Evolutionary conservation across 2,797 vertebrate species (phyloP).

Genomic region (Cyclopterus lumpus): DNA sequence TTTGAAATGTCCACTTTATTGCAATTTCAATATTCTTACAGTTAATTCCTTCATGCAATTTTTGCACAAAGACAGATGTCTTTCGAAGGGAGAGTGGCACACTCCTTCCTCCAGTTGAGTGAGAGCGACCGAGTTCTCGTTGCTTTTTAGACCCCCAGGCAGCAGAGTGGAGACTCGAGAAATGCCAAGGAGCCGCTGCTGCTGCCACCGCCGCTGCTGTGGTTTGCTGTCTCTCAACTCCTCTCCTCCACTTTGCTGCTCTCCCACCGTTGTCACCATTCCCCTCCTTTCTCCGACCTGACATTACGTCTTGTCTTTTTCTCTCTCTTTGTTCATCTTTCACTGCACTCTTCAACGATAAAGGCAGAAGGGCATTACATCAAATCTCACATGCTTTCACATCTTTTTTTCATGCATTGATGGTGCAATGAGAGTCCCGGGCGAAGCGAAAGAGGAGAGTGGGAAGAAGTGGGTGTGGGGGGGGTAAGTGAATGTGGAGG

Average conservation of each 20-base stretch:
- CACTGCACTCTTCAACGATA: slow-evolving; percentile 2
- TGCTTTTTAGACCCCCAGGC: slow-evolving; percentile 39
- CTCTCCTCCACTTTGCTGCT: slow-evolving; percentile 21
- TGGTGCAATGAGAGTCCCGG: slow-evolving; percentile 2
- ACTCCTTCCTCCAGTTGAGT: slow-evolving; percentile 25
- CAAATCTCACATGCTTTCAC: slow-evolving; percentile 45
- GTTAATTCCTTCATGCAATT: not conserved
- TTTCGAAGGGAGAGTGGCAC: slow-evolving; percentile 25
- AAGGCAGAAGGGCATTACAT: slow-evolving; percentile 40
- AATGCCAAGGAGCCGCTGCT: slow-evolving; percentile 42
- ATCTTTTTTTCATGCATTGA: slow-evolving; percentile 35
- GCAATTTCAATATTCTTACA: slow-evolving; percentile 3
- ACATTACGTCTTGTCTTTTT: slow-evolving; percentile 25
- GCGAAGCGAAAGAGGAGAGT: not conserved
- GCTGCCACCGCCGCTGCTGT: slow-evolving; percentile 1
- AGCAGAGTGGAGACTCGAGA: slow-evolving; percentile 25
- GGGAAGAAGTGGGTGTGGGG: not conserved
- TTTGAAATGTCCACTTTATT: not conserved
- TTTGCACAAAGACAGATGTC: not conserved
- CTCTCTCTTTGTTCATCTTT: slow-evolving; percentile 20
- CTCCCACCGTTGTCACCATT: slow-evolving; percentile 14
- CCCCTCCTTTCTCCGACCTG: slow-evolving; percentile 9
- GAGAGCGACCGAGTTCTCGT: slow-evolving; percentile 10
- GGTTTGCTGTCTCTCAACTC: slow-evolving; percentile 19
- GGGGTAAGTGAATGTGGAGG: not conserved